phyloP scores from a whole-genome alignment of 2,113 vertebrate species.

The Okapia johnstoni region DNA sequence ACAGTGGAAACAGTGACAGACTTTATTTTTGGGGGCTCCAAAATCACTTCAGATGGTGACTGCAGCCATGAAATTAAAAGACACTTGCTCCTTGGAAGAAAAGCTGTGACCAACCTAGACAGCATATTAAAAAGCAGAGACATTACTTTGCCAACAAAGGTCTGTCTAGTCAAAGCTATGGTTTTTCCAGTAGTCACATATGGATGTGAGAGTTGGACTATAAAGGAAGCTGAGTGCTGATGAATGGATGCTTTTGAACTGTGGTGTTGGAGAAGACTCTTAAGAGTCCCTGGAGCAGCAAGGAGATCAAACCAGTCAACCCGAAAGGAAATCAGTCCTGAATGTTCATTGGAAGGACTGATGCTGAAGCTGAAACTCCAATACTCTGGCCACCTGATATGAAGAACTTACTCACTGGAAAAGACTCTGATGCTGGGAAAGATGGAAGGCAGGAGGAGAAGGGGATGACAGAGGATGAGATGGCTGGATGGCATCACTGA shows the following conservation, averaged over 20 bases:
- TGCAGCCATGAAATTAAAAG: background rate
- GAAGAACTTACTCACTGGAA: background rate
- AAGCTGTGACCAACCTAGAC: background rate
- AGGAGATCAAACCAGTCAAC: background rate
- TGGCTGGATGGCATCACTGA: background rate
- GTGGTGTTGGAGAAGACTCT: background rate
- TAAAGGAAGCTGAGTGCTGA: background rate
- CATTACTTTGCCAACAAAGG: background rate
- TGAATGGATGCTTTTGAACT: background rate
- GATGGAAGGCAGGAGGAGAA: background rate
- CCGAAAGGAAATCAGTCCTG: background rate
- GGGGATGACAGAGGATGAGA: background rate
- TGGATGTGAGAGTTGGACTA: background rate
- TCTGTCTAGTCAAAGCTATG: background rate
- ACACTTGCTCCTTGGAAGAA: background rate
- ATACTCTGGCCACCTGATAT: background rate
- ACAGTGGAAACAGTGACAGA: background rate
- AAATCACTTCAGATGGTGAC: background rate
- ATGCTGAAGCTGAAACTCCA: background rate
- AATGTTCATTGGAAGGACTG: background rate
- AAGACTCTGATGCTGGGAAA: background rate
- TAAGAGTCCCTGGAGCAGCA: background rate
- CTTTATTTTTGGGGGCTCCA: background rate
- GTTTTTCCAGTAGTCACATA: background rate
- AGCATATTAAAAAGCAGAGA: background rate